Evolutionary conservation across 1,140 invertebrate species (phyloP), one percentile per base, ranked within the genome.

Genomic region (Sinella curviseta): DNA sequence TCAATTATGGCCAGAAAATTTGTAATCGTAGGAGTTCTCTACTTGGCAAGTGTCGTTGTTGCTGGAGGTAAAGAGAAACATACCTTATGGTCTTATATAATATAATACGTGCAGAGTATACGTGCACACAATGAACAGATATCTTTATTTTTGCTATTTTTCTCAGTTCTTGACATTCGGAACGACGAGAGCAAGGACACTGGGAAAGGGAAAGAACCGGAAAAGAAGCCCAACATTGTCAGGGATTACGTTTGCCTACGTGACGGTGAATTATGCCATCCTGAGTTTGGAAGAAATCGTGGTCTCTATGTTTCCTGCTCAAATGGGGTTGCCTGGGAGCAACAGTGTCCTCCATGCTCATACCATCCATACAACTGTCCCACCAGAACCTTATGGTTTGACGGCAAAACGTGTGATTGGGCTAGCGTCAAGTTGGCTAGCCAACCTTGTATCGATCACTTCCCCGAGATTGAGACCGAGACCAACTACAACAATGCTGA

Each of bases 201-300:
- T n/a, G n/a, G n/a, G n/a, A n/a, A n/a, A n/a, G n/a, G n/a, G n/a
- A 70, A 70, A 33, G 65, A 70, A 4, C 3, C 26, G 4, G 65
- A 31, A 33, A 70, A 70, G 65, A 70, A 70, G 65, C 65, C 65
- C 30, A 70, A 70, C 31, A 70, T 70, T 70, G 65, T 70, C 28
- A 70, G 31, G 31, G 65, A 70, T 30, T 70, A 70, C 31, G 65
- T 70, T 24, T 70, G 65, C 31, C 31, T 70, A 4, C 65, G 65
- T 3, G 65, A 70, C 30, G 65, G 65, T 30, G 65, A 70, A n/a
- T 24, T 70, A 30, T 70, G 65, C 31, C 65, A 70, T 30, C 65
- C 31, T 30, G 28, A 70, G 26, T 70, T 31, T 33, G 65, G 3
- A 14, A 30, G 24, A 33, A 33, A 33, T 70, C 26, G 65, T 31